Conservation (phyloP, 2,797 vertebrate species). For the Salarias fasciatus region DNA sequence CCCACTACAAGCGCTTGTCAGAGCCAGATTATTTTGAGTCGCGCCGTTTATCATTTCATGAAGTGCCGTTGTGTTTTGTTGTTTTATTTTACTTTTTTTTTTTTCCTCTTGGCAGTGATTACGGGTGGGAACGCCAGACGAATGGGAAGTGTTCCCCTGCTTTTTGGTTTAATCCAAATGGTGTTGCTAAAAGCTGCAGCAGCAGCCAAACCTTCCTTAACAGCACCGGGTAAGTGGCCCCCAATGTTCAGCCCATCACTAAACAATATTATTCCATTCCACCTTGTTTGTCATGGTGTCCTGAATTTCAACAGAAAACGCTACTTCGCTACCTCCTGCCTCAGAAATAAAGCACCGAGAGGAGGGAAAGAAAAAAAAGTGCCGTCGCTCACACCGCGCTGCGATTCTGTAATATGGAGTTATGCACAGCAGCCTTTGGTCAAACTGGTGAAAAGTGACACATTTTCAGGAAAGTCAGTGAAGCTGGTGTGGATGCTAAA, state of each 20-base stretch:
- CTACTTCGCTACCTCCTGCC: constrained; percentile 27
- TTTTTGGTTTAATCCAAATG: constrained; percentile 94
- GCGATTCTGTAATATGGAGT: constrained; percentile 24
- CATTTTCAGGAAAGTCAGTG: constrained; percentile 8
- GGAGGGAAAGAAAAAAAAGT: too few relatives aligned
- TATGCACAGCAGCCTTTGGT: constrained; percentile 18
- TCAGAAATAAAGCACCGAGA: not conserved
- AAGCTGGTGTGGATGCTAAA: constrained; percentile 16
- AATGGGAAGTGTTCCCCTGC: constrained; percentile 92
- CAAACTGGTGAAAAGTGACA: constrained; percentile 16
- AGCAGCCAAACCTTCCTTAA: constrained; percentile 92
- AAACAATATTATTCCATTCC: constrained; percentile 53
- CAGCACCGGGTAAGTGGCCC: constrained; percentile 92
- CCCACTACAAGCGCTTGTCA: constrained; percentile 57
- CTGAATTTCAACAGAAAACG: constrained; percentile 45
- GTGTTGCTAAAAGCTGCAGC: constrained; percentile 88
- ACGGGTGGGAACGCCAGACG: constrained; percentile 91
- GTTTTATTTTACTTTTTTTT: constrained; percentile 19
- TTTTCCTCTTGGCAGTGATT: constrained; percentile 85
- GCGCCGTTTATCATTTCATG: constrained; percentile 66
- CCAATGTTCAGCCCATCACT: constrained; percentile 57
- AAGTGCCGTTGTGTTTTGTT: constrained; percentile 42
- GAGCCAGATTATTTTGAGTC: constrained; percentile 53
- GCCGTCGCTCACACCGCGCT: constrained; percentile 20
- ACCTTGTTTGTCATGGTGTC: constrained; percentile 54